These are phyloP conservation scores for Channallabes apus DNA, from an alignment of 2,797 vertebrate species.

Conservation along the genomic window DNA sequence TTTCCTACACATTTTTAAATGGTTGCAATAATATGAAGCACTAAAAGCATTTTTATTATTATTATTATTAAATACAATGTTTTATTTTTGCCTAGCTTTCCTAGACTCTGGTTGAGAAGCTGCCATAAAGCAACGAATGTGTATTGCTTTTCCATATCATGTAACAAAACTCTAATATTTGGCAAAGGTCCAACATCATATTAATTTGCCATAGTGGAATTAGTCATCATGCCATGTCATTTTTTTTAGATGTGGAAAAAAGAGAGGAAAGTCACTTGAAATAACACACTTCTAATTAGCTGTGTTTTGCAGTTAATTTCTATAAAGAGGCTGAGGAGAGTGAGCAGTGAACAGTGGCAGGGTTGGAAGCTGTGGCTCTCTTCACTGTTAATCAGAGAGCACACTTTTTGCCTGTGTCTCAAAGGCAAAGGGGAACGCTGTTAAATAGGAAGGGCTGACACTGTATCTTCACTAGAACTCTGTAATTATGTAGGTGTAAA, in stretches of 20 bases:
- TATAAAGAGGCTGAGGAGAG: conserved; percentile 75
- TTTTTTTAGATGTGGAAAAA: conserved; percentile 69
- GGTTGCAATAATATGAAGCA: not conserved
- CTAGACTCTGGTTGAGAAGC: conserved; percentile 9
- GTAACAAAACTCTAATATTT: conserved; percentile 60
- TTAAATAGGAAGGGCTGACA: conserved; percentile 76
- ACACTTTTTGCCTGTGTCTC: conserved; percentile 69
- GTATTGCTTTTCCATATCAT: conserved; percentile 46
- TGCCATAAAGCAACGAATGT: conserved; percentile 30
- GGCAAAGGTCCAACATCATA: conserved; percentile 70
- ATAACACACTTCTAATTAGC: conserved; percentile 81
- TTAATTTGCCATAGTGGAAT: conserved; percentile 71
- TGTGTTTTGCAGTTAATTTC: conserved; percentile 80
- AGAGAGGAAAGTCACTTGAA: conserved; percentile 72
- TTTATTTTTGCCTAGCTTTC: conserved; percentile 9
- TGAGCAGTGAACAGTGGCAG: conserved; percentile 72
- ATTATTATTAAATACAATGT: not conserved
- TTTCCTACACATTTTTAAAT: conserved; percentile 10
- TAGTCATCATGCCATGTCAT: conserved; percentile 67
- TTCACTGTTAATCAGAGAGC: conserved; percentile 77
- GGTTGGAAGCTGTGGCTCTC: conserved; percentile 66
- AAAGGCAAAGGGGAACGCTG: conserved; percentile 65
- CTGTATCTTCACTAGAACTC: conserved; percentile 69
- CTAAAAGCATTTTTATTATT: conserved; percentile 6
- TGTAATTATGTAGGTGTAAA: conserved; percentile 77